phyloP scores from a whole-genome alignment of 2,888 invertebrate species.

The Griposia aprilina region DNA sequence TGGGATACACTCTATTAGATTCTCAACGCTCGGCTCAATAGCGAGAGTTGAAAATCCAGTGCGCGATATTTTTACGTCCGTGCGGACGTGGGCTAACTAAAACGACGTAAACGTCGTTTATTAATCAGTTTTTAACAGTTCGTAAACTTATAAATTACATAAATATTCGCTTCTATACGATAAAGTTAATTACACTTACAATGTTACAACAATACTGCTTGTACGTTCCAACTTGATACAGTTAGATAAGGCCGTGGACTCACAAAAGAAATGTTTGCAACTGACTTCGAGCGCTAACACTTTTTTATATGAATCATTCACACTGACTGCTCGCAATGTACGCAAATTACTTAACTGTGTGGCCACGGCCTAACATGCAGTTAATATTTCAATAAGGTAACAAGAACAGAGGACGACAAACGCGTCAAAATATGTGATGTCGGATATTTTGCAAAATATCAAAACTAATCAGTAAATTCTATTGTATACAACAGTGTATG shows the following conservation, averaged over 20 bases:
- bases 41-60: too few relatives aligned
- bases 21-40: too few relatives aligned
- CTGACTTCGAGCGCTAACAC: neutral
- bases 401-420: slow-evolving; percentile 48
- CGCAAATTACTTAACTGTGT: neutral
- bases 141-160: slow-evolving; percentile 83
- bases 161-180: slow-evolving; percentile 71
- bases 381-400: slow-evolving; percentile 63
- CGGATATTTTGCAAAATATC: slow-evolving; percentile 41
- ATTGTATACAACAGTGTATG: slow-evolving; percentile 26
- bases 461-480: slow-evolving; percentile 38
- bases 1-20: too few relatives aligned
- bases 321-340: neutral
- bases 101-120: slow-evolving; percentile 27
- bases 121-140: slow-evolving; percentile 76
- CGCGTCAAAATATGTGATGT: slow-evolving; percentile 47
- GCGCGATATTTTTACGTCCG: too few relatives aligned
- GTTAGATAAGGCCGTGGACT: slow-evolving; percentile 26
- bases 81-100: neutral
- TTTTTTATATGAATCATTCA: neutral
- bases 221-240: slow-evolving; percentile 45
- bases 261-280: neutral
- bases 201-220: slow-evolving; percentile 75
- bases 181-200: slow-evolving; percentile 71
- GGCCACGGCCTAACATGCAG: slow-evolving; percentile 48